phyloP scores from a whole-genome alignment of 2,113 vertebrate species.

The Centropristis striata region DNA sequence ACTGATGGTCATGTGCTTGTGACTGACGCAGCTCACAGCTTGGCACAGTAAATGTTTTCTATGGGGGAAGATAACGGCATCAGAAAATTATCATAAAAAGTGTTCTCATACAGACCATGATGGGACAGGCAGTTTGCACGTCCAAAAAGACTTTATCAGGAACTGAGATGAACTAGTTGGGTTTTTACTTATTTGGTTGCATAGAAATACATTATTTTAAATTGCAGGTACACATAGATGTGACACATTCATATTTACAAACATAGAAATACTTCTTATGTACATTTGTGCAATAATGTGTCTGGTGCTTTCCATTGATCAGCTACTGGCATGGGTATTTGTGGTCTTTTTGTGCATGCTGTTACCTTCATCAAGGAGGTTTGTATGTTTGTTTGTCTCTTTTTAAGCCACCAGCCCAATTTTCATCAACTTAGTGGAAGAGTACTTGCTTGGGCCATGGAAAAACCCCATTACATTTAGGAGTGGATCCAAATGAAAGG shows the following conservation, averaged over 20 bases:
- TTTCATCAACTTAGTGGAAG: no score
- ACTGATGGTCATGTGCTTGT: neutral
- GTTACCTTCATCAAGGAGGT: no score
- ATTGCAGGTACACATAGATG: neutral
- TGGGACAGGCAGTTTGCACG: neutral
- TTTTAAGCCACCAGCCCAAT: no score
- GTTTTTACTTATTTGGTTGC: neutral
- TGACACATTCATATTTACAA: no score
- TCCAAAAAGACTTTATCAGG: neutral
- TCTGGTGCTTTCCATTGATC: neutral
- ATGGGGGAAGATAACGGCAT: neutral
- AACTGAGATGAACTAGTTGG: neutral
- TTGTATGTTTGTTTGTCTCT: no score
- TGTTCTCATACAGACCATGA: conserved; percentile 17
- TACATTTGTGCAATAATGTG: neutral
- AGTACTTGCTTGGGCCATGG: no score
- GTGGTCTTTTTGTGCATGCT: neutral
- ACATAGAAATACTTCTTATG: neutral
- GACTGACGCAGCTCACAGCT: neutral
- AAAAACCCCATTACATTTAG: no score
- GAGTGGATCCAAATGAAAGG: no score
- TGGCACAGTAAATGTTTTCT: neutral
- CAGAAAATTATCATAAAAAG: conserved; percentile 29
- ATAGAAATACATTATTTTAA: neutral
- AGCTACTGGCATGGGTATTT: neutral